Percentiles rank a stretch among this genome's conserved stretches.
phyloP scores from a whole-genome alignment of 2,113 vertebrate genomes.

The Porphyrio hochstetteri region DNA sequence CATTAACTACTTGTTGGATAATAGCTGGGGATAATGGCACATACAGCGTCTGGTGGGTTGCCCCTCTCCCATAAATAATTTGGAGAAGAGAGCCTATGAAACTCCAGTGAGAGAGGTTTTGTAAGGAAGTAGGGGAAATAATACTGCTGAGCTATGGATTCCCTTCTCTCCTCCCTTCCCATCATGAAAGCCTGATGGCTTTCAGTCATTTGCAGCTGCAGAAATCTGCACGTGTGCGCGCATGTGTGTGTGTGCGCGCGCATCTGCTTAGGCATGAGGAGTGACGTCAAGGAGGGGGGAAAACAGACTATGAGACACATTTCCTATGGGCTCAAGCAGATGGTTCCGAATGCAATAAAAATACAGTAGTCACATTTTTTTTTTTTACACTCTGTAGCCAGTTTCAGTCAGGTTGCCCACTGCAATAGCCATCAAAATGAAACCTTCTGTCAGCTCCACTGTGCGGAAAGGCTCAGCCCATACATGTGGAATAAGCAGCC shows the following conservation, averaged over 20 bases:
- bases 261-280: neutral
- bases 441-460: neutral
- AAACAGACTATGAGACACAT: neutral
- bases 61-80: slow-evolving; percentile 71
- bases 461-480: accelerated
- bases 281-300: neutral
- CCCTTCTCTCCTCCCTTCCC: slow-evolving; percentile 36
- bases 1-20: slow-evolving; percentile 72
- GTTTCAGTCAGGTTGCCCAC: neutral
- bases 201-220: slow-evolving; percentile 4
- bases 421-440: neutral
- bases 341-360: neutral
- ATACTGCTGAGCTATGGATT: slow-evolving; percentile 55
- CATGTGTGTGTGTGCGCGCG: accelerated
- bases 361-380: neutral
- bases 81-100: slow-evolving; percentile 58
- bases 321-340: neutral
- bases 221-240: neutral
- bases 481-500: neutral
- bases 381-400: neutral
- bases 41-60: slow-evolving; percentile 65
- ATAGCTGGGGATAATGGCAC: slow-evolving; percentile 65
- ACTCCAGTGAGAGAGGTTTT: slow-evolving; percentile 52
- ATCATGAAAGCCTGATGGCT: slow-evolving; percentile 27
- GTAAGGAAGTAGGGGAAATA: slow-evolving; percentile 49